phyloP scores from a whole-genome alignment of 2,888 invertebrate genomes.

The Nycteola revayana region DNA sequence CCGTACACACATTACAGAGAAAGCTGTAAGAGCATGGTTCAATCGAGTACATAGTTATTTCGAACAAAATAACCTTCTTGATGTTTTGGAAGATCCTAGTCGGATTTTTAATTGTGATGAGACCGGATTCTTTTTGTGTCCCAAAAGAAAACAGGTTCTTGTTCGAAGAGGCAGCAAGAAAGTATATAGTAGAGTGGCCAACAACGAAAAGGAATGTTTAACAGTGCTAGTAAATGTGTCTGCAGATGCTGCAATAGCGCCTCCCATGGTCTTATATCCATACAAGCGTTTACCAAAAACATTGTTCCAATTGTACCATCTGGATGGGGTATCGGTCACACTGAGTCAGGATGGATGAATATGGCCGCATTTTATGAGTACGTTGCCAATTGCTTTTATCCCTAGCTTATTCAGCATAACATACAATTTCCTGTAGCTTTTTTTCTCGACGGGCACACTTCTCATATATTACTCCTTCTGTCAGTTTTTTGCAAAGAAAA shows the following conservation, averaged over 20 bases:
- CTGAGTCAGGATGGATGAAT: slow-evolving; percentile 2
- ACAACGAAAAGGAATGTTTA: slow-evolving; percentile 9
- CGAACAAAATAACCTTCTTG: slow-evolving; percentile 3
- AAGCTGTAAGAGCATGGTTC: slow-evolving; percentile 4
- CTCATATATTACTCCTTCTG: too few species aligned
- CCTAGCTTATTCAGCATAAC: slow-evolving; percentile 1
- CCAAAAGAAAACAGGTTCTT: slow-evolving; percentile 3
- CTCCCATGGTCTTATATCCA: slow-evolving; percentile 2
- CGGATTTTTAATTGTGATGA: slow-evolving; percentile 3
- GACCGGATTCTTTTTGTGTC: slow-evolving; percentile 1
- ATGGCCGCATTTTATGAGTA: slow-evolving; percentile 15
- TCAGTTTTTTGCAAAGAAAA: too few species aligned
- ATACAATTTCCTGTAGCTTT: slow-evolving; percentile 13
- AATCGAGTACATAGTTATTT: slow-evolving; percentile 1
- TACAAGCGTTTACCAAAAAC: slow-evolving; percentile 1
- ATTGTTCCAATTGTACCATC: background rate
- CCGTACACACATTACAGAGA: slow-evolving; percentile 2
- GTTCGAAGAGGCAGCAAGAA: slow-evolving; percentile 7
- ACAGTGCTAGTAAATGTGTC: slow-evolving; percentile 4
- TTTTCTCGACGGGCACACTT: too few species aligned
- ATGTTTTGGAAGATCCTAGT: slow-evolving; percentile 3
- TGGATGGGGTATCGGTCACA: slow-evolving; percentile 6
- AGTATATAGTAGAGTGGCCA: slow-evolving; percentile 8
- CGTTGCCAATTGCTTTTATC: slow-evolving; percentile 6
- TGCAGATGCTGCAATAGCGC: slow-evolving; percentile 4